Evolutionary conservation across 2,113 vertebrate species (phyloP).

Genomic region (Takifugu flavidus): DNA sequence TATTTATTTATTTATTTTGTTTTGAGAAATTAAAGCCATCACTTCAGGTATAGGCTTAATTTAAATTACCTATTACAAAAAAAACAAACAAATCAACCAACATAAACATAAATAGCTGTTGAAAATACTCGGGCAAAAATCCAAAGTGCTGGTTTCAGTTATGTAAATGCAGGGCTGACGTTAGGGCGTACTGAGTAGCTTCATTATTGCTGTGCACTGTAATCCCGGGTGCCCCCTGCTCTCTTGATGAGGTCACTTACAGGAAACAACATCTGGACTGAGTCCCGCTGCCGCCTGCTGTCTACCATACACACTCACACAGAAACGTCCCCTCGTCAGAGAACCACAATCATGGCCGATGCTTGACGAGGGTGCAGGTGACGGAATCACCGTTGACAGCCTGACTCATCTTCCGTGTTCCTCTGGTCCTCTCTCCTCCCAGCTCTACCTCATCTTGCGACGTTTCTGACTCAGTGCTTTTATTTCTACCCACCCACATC

Average conservation of each 20-base stretch:
- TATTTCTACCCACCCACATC: slow-evolving; percentile 17
- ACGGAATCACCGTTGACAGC: slow-evolving; percentile 44
- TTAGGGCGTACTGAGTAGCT: neutral
- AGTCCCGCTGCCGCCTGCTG: slow-evolving; percentile 12
- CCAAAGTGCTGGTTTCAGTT: no score
- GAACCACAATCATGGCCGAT: slow-evolving; percentile 23
- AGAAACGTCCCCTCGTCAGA: slow-evolving; percentile 17
- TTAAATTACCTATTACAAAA: neutral
- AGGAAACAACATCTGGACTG: slow-evolving; percentile 28
- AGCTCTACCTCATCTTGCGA: slow-evolving; percentile 25
- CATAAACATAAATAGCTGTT: no score
- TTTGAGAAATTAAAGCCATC: no score
- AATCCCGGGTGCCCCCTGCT: slow-evolving; percentile 10
- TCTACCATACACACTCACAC: slow-evolving; percentile 19
- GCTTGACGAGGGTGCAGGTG: slow-evolving; percentile 8
- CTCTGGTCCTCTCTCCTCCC: neutral
- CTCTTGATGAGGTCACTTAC: slow-evolving; percentile 38
- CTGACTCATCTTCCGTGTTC: slow-evolving; percentile 54
- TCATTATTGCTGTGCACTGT: neutral
- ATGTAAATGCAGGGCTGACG: no score
- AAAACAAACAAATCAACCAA: neutral
- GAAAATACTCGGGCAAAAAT: no score
- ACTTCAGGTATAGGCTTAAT: neutral
- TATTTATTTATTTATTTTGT: no score
- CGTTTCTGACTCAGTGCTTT: slow-evolving; percentile 32